Percentiles rank a stretch among this genome's conserved stretches.
phyloP scores from a whole-genome alignment of 2,113 vertebrate genomes.

The Gymnorhina tibicen region DNA sequence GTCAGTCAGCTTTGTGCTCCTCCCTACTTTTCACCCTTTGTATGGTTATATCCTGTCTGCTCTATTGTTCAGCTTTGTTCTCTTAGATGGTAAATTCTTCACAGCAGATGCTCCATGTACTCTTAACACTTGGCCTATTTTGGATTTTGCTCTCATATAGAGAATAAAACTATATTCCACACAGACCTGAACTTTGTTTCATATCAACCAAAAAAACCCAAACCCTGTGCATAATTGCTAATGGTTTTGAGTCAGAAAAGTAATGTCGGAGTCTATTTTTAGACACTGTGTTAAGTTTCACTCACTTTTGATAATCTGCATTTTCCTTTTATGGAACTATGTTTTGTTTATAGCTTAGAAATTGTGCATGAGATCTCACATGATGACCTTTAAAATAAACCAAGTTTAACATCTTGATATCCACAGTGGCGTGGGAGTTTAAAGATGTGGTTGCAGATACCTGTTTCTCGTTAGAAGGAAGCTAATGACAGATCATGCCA shows the following conservation, averaged over 20 bases:
- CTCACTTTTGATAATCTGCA: conserved; percentile 29
- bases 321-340: conserved; percentile 44
- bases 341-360: conserved; percentile 71
- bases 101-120: background rate
- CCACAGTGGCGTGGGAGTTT: conserved; percentile 67
- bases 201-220: background rate
- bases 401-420: conserved; percentile 57
- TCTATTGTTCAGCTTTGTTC: background rate
- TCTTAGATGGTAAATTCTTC: background rate
- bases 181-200: background rate
- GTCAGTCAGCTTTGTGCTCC: background rate
- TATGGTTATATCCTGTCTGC: background rate
- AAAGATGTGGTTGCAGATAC: conserved; percentile 73
- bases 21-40: background rate
- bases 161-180: background rate
- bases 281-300: conserved; percentile 21
- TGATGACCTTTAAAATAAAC: conserved; percentile 75
- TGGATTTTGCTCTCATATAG: background rate
- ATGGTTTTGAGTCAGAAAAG: conserved; percentile 1
- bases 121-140: background rate
- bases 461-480: conserved; percentile 73
- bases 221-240: background rate
- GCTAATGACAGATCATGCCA: conserved; percentile 74
- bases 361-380: conserved; percentile 51
- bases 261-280: background rate